Evolutionary conservation across 1,140 invertebrate genomes (phyloP), one percentile per base, ranked within the genome.

Genomic region (Lepidurus couesii): DNA sequence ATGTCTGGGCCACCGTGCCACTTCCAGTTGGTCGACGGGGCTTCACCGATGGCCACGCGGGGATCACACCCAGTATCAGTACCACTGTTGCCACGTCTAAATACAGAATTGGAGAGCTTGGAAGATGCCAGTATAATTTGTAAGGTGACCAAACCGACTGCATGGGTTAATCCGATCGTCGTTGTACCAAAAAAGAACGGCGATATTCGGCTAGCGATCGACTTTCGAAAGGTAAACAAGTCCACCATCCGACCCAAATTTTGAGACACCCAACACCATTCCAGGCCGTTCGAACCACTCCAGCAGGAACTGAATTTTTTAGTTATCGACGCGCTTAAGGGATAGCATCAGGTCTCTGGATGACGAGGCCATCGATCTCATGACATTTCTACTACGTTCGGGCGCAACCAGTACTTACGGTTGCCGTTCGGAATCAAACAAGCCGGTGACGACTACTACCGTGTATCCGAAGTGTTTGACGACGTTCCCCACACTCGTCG

Each of bases 181-280:
- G 76, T 80, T 0, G 82, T 83, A 0, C 24, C 75, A 0, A 83
- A 83, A 78, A 76, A 74, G 11, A 80, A 78, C 45, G 65, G 76
- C 9, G 78, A 79, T 9, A 74, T 83, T 16, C 79, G 77, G 8
- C 13, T 80, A 26, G 13, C 7, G 9, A 44, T 75, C 2, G 78
- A 79, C 75, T 26, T 79, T 9, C 78, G 21, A 2, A 78, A 47
- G 21, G 3, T 77, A 8, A 77, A 77, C 24, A 4, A 45, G 6
- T 21, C 4, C 16, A 65, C 34, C 42, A 77, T n/a, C 43, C 34
- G 34, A 34, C 34, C 34, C 34, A 34, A 34, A 34, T 34, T 34
- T 34, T 2, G 34, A 34, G 34, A 34, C 34, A 34, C 1, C 1
- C 4, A 16, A 47, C 45, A 47, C 45, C 0, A 10, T 75, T 34